phyloP scores from a whole-genome alignment of 2,113 vertebrate genomes.

The Merops nubicus region DNA sequence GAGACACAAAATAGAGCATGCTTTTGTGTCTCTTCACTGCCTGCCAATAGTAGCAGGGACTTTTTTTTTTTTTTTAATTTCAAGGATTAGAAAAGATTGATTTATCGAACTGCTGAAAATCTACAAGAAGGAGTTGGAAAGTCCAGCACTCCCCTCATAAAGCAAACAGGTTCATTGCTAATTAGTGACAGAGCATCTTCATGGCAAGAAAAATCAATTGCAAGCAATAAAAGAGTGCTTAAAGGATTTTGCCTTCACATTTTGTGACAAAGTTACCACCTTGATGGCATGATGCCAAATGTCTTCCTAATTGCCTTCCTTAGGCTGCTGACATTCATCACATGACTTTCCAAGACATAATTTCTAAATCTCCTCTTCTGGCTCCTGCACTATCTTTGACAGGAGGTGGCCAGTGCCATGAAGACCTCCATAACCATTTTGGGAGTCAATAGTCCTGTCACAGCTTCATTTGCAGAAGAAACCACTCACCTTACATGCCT shows the following conservation, averaged over 20 bases:
- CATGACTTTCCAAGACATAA: background rate
- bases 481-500: background rate
- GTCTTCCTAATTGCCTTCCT: background rate
- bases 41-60: background rate
- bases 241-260: conserved; percentile 23
- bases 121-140: conserved; percentile 19
- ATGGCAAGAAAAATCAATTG: conserved; percentile 51
- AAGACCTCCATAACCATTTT: background rate
- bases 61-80: background rate
- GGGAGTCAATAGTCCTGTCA: background rate
- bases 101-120: conserved; percentile 18
- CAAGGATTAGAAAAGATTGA: conserved; percentile 15
- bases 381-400: background rate
- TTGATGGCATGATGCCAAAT: background rate
- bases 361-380: background rate
- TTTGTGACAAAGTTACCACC: conserved; percentile 31
- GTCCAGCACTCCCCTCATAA: conserved; percentile 1
- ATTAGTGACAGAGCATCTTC: conserved; percentile 53
- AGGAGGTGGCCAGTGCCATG: background rate
- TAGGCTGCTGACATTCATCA: background rate
- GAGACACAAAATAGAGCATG: background rate
- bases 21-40: background rate
- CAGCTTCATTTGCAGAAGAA: background rate
- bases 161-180: background rate
- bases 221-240: conserved; percentile 44